Evolutionary conservation across 2,797 vertebrate genomes (phyloP), one percentile per base, ranked within the genome.

Genomic region (Anisognathus igniventris): DNA sequence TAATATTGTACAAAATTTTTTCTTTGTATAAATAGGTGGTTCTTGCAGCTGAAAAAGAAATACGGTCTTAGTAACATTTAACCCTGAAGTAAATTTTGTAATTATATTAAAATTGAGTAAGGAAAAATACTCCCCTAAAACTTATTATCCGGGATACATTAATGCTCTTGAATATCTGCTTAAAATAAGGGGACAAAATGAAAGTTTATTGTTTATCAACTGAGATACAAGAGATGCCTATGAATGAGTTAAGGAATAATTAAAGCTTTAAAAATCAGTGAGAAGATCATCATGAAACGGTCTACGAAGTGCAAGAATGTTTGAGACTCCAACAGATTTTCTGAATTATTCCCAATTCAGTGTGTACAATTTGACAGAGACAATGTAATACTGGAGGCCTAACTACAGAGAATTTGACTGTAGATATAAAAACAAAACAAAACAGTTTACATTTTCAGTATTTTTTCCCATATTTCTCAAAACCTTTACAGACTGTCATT

Each of bases 391-490:
- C 5, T 33, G 23, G 25, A 62, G 2, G 16, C 17, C 3, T 5
- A 60, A 10, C 13, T 50, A 31, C 30, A 71, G 48, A 60, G 10
- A 80, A 77, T 67, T 67, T 58, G 6, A 78, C 7, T 44, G 5
- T 5, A 67, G 17, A 28, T 5, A 23, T 48, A 53, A 31, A 57
- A 25, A 64, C 70, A 73, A 21, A 25, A 64, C 70, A 73, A 21
- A n/a, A 2, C 2, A 66, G 0, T 1, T 54, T 47, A 18, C 0
- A 64, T 40, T 64, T 89, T 79, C 23, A 40, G 8, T 30, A 1
- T 2, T 88, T 70, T 62, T 54, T 7, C 4, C 6, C 47, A 10
- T 44, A 15, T 78, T 72, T 86, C 39, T 72, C 56, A 88, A 86
- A 35, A 39, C 1, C 5, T 35, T 79, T 65, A 58, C 18, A 66